phyloP scores from a whole-genome alignment of 2,113 vertebrate species.

The Lophotis ruficrista region DNA sequence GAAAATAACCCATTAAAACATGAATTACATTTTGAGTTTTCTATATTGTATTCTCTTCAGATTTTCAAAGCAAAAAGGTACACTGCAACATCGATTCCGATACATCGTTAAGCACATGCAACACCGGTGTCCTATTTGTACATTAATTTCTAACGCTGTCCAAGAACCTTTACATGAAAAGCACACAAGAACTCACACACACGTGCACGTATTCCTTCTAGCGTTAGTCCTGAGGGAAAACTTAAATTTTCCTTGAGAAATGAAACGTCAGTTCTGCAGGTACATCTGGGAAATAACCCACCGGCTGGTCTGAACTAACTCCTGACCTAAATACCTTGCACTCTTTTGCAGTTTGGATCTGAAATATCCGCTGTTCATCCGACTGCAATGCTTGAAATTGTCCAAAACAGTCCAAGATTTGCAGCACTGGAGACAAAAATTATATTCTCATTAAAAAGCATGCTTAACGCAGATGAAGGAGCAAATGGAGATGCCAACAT shows the following conservation, averaged over 20 bases:
- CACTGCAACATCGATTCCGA: conserved; percentile 1
- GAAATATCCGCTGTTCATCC: background rate
- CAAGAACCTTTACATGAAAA: conserved; percentile 12
- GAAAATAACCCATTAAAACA: conserved; percentile 45
- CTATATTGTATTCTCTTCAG: conserved; percentile 50
- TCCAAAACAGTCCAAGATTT: background rate
- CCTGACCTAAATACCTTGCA: background rate
- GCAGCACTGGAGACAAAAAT: background rate
- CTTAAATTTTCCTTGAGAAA: background rate
- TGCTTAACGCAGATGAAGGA: background rate
- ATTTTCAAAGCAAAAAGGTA: conserved; percentile 11
- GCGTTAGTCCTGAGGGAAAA: background rate
- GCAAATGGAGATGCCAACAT: background rate
- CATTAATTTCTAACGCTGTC: conserved; percentile 15
- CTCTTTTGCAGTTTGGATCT: background rate
- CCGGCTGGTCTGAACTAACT: background rate
- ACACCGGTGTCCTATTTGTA: conserved; percentile 9
- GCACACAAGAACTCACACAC: conserved; percentile 29
- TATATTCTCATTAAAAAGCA: background rate
- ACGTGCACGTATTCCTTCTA: background rate
- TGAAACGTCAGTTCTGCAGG: background rate
- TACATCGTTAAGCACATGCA: conserved; percentile 48
- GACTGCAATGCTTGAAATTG: background rate
- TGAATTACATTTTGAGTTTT: conserved; percentile 22
- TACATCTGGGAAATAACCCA: background rate